Evolutionary conservation across 2,113 vertebrate genomes (phyloP).

Genomic region (Oryzias javanicus): DNA sequence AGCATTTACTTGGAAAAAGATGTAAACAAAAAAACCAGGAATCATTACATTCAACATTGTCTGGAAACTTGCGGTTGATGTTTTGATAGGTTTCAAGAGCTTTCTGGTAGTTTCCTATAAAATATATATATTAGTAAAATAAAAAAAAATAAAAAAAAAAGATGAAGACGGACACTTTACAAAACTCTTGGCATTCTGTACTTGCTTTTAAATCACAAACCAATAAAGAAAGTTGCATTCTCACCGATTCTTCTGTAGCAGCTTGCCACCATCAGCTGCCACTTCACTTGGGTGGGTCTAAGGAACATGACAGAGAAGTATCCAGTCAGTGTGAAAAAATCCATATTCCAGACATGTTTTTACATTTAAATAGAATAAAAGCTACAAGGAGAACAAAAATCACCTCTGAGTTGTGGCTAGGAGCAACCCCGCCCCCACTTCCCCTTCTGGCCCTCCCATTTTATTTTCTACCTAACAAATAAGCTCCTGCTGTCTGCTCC

Average conservation of each 20-base stretch:
- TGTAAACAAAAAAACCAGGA: neutral
- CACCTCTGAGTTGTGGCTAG: no score
- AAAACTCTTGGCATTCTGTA: neutral
- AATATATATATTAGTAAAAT: neutral
- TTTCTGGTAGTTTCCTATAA: constrained; percentile 94
- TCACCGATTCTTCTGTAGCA: constrained; percentile 93
- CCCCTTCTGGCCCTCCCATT: no score
- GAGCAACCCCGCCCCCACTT: no score
- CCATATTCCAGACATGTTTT: no score
- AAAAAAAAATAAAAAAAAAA: neutral
- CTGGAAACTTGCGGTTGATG: constrained; percentile 92
- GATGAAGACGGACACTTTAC: neutral
- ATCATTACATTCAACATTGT: constrained; percentile 91
- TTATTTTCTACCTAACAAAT: no score
- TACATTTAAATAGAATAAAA: no score
- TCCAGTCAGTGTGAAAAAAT: neutral
- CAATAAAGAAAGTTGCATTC: constrained; percentile 29
- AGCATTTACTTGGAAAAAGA: neutral
- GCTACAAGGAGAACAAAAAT: no score
- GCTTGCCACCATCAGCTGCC: constrained; percentile 94
- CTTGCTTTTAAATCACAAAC: neutral
- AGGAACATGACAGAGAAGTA: constrained; percentile 27
- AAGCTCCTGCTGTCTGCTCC: no score
- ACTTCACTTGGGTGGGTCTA: constrained; percentile 90
- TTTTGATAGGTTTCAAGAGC: constrained; percentile 93